A percentile compares a stretch with the other conserved stretches of the same genome.
phyloP scores from a whole-genome alignment of 2,113 vertebrate genomes.

The Phaethon lepturus region DNA sequence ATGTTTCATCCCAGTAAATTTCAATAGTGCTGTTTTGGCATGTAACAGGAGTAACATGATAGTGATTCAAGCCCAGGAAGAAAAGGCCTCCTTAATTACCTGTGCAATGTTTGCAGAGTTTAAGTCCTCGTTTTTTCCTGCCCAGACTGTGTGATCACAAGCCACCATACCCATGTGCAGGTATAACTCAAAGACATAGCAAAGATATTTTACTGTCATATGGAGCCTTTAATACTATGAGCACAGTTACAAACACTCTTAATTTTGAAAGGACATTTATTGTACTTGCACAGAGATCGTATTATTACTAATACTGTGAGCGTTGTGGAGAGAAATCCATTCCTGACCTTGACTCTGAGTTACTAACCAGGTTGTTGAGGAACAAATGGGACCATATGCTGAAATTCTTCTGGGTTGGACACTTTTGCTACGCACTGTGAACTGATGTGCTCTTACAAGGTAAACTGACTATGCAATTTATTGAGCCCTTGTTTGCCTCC shows the following conservation, averaged over 20 bases:
- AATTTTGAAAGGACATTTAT: background rate
- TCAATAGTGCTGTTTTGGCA: background rate
- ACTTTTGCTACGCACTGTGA: background rate
- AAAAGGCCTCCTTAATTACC: background rate
- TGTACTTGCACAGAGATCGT: background rate
- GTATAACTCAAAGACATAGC: background rate
- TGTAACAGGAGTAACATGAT: background rate
- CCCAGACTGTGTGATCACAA: background rate
- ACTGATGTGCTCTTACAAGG: accelerated
- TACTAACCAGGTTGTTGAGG: accelerated
- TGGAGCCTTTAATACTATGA: background rate
- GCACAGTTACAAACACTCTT: background rate
- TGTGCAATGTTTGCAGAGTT: background rate
- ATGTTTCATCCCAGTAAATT: background rate
- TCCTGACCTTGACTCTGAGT: background rate
- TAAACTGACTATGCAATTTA: background rate
- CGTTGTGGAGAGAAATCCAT: background rate
- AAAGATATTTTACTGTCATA: background rate
- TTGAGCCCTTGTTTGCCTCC: background rate
- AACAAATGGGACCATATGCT: background rate
- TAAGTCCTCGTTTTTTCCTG: background rate
- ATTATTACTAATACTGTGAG: background rate
- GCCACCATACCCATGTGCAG: accelerated
- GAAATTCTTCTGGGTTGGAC: background rate
- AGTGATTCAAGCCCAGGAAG: background rate